These are phyloP conservation scores for Nesospiza acunhae DNA, from an alignment of 2,113 vertebrate genomes.

Conservation along the genomic window DNA sequence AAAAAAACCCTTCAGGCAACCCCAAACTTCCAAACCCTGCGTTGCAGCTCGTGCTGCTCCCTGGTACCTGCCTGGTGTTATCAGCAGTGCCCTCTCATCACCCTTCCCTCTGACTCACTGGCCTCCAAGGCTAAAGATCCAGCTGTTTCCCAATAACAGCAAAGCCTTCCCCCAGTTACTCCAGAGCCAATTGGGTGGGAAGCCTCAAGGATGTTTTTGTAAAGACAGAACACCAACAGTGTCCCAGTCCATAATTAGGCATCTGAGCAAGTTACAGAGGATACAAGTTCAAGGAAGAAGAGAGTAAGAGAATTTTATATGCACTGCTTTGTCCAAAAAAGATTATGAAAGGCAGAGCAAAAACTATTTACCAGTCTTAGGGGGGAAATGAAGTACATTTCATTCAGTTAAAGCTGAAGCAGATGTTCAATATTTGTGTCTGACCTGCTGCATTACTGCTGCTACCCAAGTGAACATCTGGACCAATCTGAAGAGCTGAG, in stretches of 20 bases:
- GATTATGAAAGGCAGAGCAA: slow-evolving; percentile 47
- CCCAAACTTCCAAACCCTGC: background rate
- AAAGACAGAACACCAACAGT: slow-evolving; percentile 5
- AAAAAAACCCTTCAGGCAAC: background rate
- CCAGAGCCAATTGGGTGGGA: background rate
- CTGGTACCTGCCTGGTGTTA: background rate
- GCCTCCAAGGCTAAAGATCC: background rate
- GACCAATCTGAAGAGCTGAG: background rate
- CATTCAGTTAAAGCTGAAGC: slow-evolving; percentile 27
- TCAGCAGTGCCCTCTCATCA: background rate
- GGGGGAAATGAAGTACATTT: background rate
- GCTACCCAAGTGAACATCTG: background rate
- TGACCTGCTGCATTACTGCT: background rate
- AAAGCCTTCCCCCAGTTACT: background rate
- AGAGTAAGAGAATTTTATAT: slow-evolving; percentile 34
- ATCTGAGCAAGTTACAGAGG: slow-evolving; percentile 1
- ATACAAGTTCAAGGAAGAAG: background rate
- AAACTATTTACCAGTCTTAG: slow-evolving; percentile 34
- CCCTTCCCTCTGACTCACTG: background rate
- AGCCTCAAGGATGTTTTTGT: slow-evolving; percentile 42
- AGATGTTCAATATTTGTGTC: background rate
- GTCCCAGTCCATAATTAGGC: slow-evolving; percentile 1
- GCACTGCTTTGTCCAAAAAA: slow-evolving; percentile 43
- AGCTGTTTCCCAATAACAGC: background rate
- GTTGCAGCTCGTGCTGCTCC: rapidly evolving